Conservation (phyloP, 2,888 invertebrate genomes). For the Boloria euphrosyne region DNA sequence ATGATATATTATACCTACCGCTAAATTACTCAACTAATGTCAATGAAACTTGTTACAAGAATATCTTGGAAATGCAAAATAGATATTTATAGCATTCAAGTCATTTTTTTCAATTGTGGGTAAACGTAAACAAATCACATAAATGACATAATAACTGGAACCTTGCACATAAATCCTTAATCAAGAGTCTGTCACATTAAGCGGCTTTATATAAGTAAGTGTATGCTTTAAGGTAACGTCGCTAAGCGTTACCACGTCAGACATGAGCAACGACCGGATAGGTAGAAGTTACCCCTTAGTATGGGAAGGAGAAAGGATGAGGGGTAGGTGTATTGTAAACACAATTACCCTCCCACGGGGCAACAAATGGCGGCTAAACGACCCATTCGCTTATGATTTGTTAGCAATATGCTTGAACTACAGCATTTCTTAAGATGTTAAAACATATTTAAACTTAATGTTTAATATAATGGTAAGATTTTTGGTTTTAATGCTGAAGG, state of each 20-base stretch:
- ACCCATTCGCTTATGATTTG: conserved; percentile 80
- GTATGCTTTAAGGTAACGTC: conserved; percentile 60
- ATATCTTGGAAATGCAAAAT: too few species aligned
- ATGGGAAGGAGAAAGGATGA: conserved; percentile 40
- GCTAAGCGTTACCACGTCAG: conserved; percentile 70
- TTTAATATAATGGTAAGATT: background rate
- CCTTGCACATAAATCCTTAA: conserved; percentile 25
- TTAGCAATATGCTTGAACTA: conserved; percentile 81
- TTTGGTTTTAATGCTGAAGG: background rate
- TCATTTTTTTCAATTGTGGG: background rate
- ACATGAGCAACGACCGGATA: conserved; percentile 76
- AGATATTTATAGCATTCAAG: too few species aligned
- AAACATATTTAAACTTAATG: conserved; percentile 18
- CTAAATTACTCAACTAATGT: too few species aligned
- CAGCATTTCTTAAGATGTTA: conserved; percentile 59
- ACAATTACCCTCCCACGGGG: conserved; percentile 71
- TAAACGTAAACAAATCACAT: background rate
- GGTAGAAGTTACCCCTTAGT: conserved; percentile 40
- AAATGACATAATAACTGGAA: conserved; percentile 3
- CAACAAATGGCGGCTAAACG: conserved; percentile 80
- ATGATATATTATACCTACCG: too few species aligned
- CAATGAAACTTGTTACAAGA: too few species aligned
- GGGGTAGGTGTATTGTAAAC: conserved; percentile 67
- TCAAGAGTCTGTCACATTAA: conserved; percentile 33
- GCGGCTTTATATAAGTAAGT: conserved; percentile 28